Percentiles rank a stretch among this genome's conserved stretches.
These are phyloP conservation scores for Papilio polytes DNA, from an alignment of 1,140 invertebrate species.

Conservation along the genomic window DNA sequence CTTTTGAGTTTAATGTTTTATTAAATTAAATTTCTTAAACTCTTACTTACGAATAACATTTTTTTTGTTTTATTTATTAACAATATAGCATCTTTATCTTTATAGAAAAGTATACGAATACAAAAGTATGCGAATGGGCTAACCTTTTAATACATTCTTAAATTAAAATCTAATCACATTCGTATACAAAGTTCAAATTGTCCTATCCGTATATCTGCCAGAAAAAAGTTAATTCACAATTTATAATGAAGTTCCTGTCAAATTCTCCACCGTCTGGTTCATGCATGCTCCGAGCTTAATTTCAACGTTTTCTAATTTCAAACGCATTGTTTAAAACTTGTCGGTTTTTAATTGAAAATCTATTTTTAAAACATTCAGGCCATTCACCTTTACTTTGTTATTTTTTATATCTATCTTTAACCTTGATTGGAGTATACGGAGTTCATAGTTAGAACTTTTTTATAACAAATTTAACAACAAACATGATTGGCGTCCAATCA, in stretches of 20 bases:
- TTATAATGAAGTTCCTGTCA: slow-evolving; percentile 80
- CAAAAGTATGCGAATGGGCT: neutral
- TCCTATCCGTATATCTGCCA: slow-evolving; percentile 59
- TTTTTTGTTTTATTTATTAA: too few species aligned
- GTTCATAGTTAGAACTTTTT: too few species aligned
- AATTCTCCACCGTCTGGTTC: slow-evolving; percentile 62
- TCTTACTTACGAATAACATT: too few species aligned
- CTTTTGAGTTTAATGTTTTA: too few species aligned
- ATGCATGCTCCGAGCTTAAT: slow-evolving; percentile 51
- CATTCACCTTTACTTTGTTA: neutral
- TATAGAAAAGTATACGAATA: too few species aligned
- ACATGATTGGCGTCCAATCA: too few species aligned
- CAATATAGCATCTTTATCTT: too few species aligned
- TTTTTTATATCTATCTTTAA: neutral
- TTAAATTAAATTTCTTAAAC: too few species aligned
- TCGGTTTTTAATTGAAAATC: slow-evolving; percentile 16
- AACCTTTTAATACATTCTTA: neutral
- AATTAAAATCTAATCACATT: slow-evolving; percentile 2
- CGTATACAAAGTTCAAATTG: neutral
- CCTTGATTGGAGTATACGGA: neutral
- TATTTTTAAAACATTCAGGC: neutral
- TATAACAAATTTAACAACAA: too few species aligned
- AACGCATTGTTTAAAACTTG: slow-evolving; percentile 19
- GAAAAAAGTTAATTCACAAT: slow-evolving; percentile 68
- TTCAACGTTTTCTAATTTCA: slow-evolving; percentile 54